Evolutionary conservation across 2,888 invertebrate genomes (phyloP), one percentile per base, ranked within the genome.

Genomic region (Siphonodentalium dalli): DNA sequence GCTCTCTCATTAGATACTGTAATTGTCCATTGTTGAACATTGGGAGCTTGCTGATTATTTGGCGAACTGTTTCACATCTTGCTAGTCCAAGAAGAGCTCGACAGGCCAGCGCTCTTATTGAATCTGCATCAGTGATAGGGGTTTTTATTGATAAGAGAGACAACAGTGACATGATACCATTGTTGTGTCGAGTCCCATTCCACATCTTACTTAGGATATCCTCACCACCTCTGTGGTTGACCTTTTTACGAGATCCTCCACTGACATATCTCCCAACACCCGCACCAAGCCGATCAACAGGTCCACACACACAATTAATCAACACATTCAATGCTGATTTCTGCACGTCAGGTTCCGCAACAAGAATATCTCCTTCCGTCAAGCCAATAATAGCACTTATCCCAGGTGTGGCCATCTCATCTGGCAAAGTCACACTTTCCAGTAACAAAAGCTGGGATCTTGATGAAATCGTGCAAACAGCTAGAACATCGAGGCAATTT

Each of bases 51-150:
- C 93, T 90, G 55, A 98, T 90, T 72, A 98, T 97, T 84, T 98
- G 97, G 5, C 91, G 84, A 2, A 97, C 83, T 43, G 92, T 92
- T 78, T 93, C 92, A 49, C 92, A 93, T n/a, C 97, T 86, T 0
- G 96, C 92, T 28, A 99, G 85, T 0, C 98, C 98, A 27, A 93
- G 92, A 39, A 98, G 84, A 4, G 95, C 95, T 67, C 79, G 65
- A 78, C 97, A 97, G 0, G 98, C 96, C 71, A 97, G 85, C 3
- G 93, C 93, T 43, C 98, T 87, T 68, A 99, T 89, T 33, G 90
- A 88, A 83, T 99, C 98, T 15, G 98, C 98, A 84, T 98, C 97
- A 1, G 96, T 96, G 50, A 97, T 92, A 0, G 98, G 98, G 0
- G 91, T 89, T 83, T 95, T 95, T 13, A 90, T 88, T 84, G 90